Evolutionary conservation across 2,888 invertebrate species (phyloP).

Genomic region (Apotomis capreana): DNA sequence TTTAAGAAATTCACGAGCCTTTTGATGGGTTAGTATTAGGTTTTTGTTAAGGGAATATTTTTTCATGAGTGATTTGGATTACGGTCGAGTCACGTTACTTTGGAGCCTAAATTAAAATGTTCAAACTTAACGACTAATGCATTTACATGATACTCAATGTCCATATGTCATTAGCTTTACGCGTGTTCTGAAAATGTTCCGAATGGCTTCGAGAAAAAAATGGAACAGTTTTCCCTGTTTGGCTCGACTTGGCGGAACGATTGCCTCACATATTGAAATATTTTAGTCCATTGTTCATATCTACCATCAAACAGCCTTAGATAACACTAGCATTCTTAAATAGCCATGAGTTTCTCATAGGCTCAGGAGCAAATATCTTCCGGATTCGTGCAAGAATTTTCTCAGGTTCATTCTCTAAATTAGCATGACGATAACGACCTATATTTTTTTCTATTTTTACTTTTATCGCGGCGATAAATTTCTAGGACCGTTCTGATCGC

Average conservation of each 20-base stretch:
- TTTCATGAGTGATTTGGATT: not conserved
- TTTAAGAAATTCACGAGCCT: conserved; percentile 42
- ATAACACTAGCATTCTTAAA: not conserved
- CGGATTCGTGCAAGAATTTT: not conserved
- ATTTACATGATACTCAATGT: no score
- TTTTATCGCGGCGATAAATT: conserved; percentile 56
- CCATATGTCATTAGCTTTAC: no score
- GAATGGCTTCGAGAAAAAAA: no score
- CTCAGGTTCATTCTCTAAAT: conserved; percentile 10
- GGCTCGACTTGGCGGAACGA: no score
- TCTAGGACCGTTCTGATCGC: conserved; percentile 58
- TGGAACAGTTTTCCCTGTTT: no score
- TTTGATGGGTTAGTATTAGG: conserved; percentile 42
- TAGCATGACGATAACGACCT: conserved; percentile 41
- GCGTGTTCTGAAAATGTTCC: no score
- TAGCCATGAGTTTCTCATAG: not conserved
- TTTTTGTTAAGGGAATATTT: conserved; percentile 10
- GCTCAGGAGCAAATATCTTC: not conserved
- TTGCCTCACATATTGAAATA: no score
- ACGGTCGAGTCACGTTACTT: not conserved
- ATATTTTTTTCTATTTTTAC: conserved; percentile 35
- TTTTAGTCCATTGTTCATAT: no score
- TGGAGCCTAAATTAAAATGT: no score
- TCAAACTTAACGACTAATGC: no score
- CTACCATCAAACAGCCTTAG: no score